These are phyloP conservation scores for Rhipidura dahli DNA, from an alignment of 2,113 vertebrate genomes.

Conservation along the genomic window DNA sequence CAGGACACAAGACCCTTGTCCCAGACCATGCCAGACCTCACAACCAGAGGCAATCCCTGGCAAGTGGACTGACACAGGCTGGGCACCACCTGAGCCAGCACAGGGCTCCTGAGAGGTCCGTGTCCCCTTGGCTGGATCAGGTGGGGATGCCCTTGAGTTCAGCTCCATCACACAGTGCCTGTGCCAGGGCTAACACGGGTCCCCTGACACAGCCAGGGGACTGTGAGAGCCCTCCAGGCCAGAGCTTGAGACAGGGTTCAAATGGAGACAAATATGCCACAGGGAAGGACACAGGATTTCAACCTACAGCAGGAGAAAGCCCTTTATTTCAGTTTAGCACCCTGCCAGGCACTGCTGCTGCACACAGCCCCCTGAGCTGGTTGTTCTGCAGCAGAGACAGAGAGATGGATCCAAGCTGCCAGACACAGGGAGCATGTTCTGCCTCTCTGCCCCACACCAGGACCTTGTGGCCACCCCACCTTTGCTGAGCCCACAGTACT, in stretches of 20 bases:
- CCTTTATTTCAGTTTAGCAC: not conserved
- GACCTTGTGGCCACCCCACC: not conserved
- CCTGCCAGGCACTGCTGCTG: not conserved
- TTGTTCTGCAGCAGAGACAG: not conserved
- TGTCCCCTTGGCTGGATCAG: not conserved
- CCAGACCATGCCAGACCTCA: not conserved
- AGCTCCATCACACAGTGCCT: not conserved
- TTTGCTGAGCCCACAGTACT: not conserved
- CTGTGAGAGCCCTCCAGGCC: not conserved
- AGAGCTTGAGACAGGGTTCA: not conserved
- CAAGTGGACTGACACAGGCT: accelerated
- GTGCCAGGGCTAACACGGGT: not conserved
- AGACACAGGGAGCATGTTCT: not conserved
- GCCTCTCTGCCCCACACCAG: not conserved
- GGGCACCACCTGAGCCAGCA: not conserved
- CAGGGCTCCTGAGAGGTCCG: accelerated
- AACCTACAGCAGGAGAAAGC: accelerated
- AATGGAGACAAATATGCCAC: not conserved
- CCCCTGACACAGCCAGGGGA: not conserved
- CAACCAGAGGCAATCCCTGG: not conserved
- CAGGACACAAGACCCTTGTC: not conserved
- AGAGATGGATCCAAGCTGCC: not conserved
- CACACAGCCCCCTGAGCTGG: not conserved
- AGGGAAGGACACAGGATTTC: not conserved
- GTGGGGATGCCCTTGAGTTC: not conserved